phyloP scores from a whole-genome alignment of 2,888 invertebrate genomes.

The Tachina lurida region DNA sequence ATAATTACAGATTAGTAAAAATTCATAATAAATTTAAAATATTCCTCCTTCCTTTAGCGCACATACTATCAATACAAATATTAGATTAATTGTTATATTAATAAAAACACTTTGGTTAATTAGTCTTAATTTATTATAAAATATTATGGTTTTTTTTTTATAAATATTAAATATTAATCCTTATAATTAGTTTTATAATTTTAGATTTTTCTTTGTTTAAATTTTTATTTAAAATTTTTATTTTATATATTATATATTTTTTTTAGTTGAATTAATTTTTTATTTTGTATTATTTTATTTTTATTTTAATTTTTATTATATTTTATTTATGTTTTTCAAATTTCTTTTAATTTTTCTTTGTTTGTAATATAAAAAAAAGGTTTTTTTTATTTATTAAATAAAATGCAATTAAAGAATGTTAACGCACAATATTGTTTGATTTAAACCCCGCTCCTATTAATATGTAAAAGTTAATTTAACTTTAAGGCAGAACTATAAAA shows the following conservation, averaged over 20 bases:
- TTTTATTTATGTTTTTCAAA: constrained; percentile 42
- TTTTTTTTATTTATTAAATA: constrained; percentile 74
- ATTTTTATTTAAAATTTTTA: neutral
- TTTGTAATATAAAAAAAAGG: constrained; percentile 59
- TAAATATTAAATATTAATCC: constrained; percentile 2
- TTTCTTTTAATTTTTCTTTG: constrained; percentile 20
- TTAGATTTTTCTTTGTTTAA: neutral
- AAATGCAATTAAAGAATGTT: constrained; percentile 46
- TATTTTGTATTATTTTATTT: constrained; percentile 22
- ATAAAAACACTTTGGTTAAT: constrained; percentile 30
- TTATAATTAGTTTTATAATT: neutral
- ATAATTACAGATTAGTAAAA: constrained; percentile 17
- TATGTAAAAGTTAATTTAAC: neutral
- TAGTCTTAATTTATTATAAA: constrained; percentile 25
- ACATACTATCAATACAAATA: neutral
- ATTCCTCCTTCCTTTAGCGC: neutral
- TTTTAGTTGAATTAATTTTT: constrained; percentile 52
- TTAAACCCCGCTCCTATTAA: neutral
- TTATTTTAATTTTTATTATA: constrained; percentile 63
- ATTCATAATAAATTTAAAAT: constrained; percentile 21
- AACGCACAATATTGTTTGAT: constrained; percentile 43
- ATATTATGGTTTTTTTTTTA: neutral
- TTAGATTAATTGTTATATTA: constrained; percentile 5
- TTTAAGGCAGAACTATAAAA: constrained; percentile 4
- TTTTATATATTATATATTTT: constrained; percentile 53